Conservation (phyloP, 2,888 invertebrate genomes). For the Hypena proboscidalis region DNA sequence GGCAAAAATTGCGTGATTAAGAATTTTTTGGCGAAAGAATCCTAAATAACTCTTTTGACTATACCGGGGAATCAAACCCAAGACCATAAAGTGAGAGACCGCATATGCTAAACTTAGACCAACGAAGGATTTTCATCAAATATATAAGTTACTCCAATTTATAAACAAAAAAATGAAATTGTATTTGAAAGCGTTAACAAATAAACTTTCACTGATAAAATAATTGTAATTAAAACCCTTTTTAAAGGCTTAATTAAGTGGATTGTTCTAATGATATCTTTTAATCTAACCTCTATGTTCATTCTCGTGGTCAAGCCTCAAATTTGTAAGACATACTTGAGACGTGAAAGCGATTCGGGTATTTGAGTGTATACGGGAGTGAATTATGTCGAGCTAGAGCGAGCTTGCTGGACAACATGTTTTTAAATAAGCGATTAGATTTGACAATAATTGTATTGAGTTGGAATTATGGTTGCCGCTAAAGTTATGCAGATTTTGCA, state of each 20-base stretch:
- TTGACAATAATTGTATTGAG: too few relatives aligned
- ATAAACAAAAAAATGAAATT: background rate
- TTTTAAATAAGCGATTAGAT: too few relatives aligned
- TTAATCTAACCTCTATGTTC: conserved; percentile 19
- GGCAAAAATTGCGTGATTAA: too few relatives aligned
- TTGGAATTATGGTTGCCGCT: too few relatives aligned
- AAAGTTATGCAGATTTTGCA: too few relatives aligned
- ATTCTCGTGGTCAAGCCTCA: conserved; percentile 18
- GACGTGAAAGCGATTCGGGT: conserved; percentile 55
- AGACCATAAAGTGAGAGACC: too few relatives aligned
- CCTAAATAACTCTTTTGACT: too few relatives aligned
- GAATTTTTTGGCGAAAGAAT: too few relatives aligned
- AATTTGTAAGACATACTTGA: conserved; percentile 43
- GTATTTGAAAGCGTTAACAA: conserved; percentile 18
- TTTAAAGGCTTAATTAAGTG: conserved; percentile 11
- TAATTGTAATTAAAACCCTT: conserved; percentile 12
- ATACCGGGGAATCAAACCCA: too few relatives aligned
- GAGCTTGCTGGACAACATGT: conserved; percentile 24
- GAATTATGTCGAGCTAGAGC: conserved; percentile 17
- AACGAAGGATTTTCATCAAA: too few relatives aligned
- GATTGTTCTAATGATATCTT: conserved; percentile 13
- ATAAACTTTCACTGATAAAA: conserved; percentile 17
- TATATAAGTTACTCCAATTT: too few relatives aligned
- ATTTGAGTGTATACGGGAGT: conserved; percentile 30
- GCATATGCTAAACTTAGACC: too few relatives aligned